Base-by-base conservation (phyloP, 2,113 vertebrate species). In the Notothenia coriiceps region DNA sequence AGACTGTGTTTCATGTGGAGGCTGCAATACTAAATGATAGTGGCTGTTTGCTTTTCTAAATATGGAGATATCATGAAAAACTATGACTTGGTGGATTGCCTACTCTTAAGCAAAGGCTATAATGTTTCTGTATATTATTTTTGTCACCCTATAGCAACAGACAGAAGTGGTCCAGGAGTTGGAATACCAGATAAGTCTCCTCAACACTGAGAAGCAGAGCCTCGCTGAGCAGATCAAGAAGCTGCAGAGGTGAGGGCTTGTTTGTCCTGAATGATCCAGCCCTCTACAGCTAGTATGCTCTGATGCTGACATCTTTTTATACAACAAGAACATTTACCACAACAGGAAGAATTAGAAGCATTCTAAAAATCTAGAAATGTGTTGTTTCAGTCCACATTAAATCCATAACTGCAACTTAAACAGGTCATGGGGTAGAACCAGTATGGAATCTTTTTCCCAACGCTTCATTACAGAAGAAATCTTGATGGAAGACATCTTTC, bases 121-220 rank as follows among this genome's bases (percentile, higher is more conserved):
- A 2, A 70, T 25, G 12, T 68, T 10, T 63, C 12, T 66, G 1
- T 59, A 5, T 73, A 10, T 51, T 64, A 2, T 12, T 62, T 66
- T 51, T 54, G 57, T 43, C 63, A 6, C 20, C 86, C 85, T 90
- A 1, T 52, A 97, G 95, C 94, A 97, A 95, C 96, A 97, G 79
- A 95, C 94, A 49, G 95, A 96, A 87, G 91, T 98, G 47, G 95
- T 99, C 67, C 96, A 98, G 86, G 97, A 99, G 93, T 91, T 99
- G 93, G 98, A 99, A 94, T 96, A 98, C 94, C 96, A 98, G 94
- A 97, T 99, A 90, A 96, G 93, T 85, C 94, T 97, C 62, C 96
- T 99, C 87, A 98, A 95, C 94, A 96, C 67, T 86, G 98, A 99
- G 74, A 99, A 98, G 85, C 96, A 96, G 94, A 97, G 94, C 90